Conservation (phyloP, 1,140 invertebrate genomes). For the Macrocentrus cingulum region DNA sequence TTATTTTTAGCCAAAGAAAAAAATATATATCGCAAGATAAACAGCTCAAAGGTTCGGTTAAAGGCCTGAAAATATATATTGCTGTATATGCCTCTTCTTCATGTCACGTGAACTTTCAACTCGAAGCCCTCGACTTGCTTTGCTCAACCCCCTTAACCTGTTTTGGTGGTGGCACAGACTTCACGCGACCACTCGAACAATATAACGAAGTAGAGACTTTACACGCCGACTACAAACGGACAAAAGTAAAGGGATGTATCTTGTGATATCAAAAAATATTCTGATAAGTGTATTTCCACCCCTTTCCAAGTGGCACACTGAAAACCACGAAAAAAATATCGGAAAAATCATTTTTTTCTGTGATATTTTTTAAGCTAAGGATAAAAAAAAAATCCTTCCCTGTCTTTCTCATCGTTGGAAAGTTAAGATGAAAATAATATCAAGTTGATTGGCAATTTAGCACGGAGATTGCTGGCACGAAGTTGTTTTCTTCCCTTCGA, state of each 20-base stretch:
- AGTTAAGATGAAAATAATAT: conserved; percentile 34
- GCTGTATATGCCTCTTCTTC: background rate
- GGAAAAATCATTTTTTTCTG: no score
- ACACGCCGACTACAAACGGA: conserved; percentile 18
- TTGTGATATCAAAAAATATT: background rate
- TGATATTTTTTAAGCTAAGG: no score
- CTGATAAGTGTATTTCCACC: background rate
- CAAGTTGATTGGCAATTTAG: conserved; percentile 36
- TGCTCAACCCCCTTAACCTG: conserved; percentile 45
- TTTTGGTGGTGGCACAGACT: conserved; percentile 31
- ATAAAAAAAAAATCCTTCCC: no score
- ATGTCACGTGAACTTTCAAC: conserved; percentile 28
- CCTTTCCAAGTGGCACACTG: background rate
- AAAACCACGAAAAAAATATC: no score
- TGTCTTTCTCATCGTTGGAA: conserved; percentile 13
- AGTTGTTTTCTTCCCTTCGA: conserved; percentile 21
- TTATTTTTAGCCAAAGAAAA: background rate
- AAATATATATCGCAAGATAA: no score
- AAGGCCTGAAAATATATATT: background rate
- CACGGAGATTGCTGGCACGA: conserved; percentile 29
- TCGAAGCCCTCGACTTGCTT: conserved; percentile 38
- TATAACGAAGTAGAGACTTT: conserved; percentile 37
- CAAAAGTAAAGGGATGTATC: background rate
- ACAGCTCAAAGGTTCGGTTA: no score
- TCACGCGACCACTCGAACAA: conserved; percentile 28